Evolutionary conservation across 2,797 vertebrate species (phyloP), one percentile per base, ranked within the genome.

Genomic region (Sebastes goodei): DNA sequence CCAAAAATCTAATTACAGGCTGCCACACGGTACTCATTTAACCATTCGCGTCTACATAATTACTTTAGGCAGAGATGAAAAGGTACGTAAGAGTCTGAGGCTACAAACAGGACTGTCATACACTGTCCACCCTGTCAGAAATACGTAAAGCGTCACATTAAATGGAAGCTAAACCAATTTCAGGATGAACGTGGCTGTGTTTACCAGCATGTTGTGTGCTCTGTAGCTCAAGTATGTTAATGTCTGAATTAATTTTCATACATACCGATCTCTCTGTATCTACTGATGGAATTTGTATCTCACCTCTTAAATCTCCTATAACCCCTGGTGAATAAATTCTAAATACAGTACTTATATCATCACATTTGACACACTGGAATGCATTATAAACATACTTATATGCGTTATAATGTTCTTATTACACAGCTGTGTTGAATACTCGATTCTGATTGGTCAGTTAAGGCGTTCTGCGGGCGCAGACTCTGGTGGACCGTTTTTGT

Each of bases 1-100:
- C 80, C 85, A 81, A 86, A 92, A 88, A 93, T 91, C 84, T 86
- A 94, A 93, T 94, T 94, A 94, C 83, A 94, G 82, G 69, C 80
- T 84, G 78, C 83, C 90, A 87, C 87, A 80, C 86, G 90, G 69
- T 84, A 25, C 79, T 90, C 76, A 80, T 89, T 89, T 82, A 78
- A 89, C 64, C 86, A 74, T 83, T 83, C 63, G 55, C 25, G 15
- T 78, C 85, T 78, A 56, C 80, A 77, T 83, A 93, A 92, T 85
- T 84, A 79, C 88, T 80, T 86, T 30, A 90, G 53, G 71, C 46
- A 46, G 74, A 80, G 76, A 86, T 82, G 69, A 87, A 88, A 92
- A 49, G 62, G 62, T 59, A 82, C 62, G 71, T 10, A 67, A 60
- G 71, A 68, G 29, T 73, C 67, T 60, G 46, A 74, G 69, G 77